Evolutionary conservation across 2,113 vertebrate species (phyloP), one percentile per base, ranked within the genome.

Genomic region (Charadrius vociferus): DNA sequence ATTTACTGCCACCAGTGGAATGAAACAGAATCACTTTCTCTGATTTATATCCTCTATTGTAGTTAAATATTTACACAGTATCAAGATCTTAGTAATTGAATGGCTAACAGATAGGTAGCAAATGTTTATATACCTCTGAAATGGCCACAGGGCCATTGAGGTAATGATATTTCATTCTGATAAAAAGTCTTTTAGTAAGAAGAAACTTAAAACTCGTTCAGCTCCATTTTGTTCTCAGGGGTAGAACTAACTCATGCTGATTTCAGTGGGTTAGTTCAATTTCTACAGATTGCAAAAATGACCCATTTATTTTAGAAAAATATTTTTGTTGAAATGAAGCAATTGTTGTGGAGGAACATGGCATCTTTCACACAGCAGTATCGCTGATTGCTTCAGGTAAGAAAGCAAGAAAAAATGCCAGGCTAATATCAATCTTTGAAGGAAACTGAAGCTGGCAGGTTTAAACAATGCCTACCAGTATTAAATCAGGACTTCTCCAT

Each of bases 81-180:
- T 89, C 88, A 87, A 96, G 74, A 95, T 83, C 55, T 94, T 94
- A 94, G 96, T 94, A 91, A 97, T 61, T 75, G 88, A 96, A 87
- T 94, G 53, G 53, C 61, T 98, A 96, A 85, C 94, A 97, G 95
- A 96, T 91, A 97, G 79, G 80, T 39, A 95, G 50, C 10, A 94
- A 97, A 80, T 96, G 97, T 96, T 98, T 97, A 93, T 95, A 87
- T 88, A 86, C 68, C 52, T 95, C 86, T 95, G 89, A 94, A 95
- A 91, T 73, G 71, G 86, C 89, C 63, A 94, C 66, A 81, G 89
- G 53, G 62, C 86, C 74, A 91, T 6, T 91, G 62, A 93, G 78
- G 74, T 80, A 94, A 95, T 95, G 86, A 77, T 94, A 94, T 80
- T 94, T 95, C 70, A 79, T 93, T 93, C n/a, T 90, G 75, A 68